Evolutionary conservation across 2,113 vertebrate species (phyloP).

Genomic region (Patagioenas fasciata): DNA sequence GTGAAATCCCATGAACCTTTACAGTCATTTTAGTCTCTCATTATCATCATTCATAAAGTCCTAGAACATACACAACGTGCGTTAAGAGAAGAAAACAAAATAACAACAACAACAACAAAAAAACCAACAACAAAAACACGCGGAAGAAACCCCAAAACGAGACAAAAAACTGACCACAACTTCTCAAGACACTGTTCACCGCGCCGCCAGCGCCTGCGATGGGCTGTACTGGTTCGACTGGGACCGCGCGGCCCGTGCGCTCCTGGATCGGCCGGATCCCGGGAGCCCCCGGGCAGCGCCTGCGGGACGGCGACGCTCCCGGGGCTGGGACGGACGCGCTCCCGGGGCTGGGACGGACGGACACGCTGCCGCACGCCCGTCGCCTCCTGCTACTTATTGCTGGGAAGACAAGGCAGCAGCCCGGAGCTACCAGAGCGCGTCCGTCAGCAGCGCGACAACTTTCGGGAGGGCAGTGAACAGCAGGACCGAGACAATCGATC

Average conservation of each 20-base stretch:
- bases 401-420: conserved; percentile 49
- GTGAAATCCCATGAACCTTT: conserved; percentile 57
- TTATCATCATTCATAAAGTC: conserved; percentile 69
- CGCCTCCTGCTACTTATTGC: conserved; percentile 71
- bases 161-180: conserved; percentile 68
- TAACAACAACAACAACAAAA: too few species aligned
- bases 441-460: conserved; percentile 10
- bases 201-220: conserved; percentile 60
- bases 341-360: neutral
- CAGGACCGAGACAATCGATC: conserved; percentile 57
- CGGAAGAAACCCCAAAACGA: conserved; percentile 14
- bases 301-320: too few species aligned
- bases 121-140: neutral
- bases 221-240: conserved; percentile 60
- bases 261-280: conserved; percentile 61
- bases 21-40: conserved; percentile 75
- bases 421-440: conserved; percentile 6
- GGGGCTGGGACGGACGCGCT: too few species aligned
- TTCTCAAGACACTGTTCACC: conserved; percentile 64
- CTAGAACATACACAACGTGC: conserved; percentile 63
- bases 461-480: conserved; percentile 69
- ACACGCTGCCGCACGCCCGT: conserved; percentile 62
- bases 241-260: conserved; percentile 37
- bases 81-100: conserved; percentile 26
- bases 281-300: neutral